Conservation (phyloP, 1,140 invertebrate species). For the Sesamia nonagrioides region DNA sequence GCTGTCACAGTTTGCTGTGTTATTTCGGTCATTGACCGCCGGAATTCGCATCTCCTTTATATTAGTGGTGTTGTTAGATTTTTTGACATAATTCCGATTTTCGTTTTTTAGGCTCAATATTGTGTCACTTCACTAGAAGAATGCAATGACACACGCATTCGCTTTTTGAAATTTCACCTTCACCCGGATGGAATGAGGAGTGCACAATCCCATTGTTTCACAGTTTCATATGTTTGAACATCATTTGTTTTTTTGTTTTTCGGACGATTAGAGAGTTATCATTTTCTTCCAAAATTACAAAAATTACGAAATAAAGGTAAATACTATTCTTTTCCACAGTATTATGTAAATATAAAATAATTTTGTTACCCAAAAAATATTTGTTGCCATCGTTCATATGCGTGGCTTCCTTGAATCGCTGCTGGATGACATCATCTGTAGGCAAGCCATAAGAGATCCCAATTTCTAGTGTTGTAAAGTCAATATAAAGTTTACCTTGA, state of each 20-base stretch:
- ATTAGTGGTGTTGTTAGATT: constrained; percentile 75
- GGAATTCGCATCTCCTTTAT: constrained; percentile 85
- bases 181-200: constrained; percentile 86
- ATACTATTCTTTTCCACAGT: constrained; percentile 67
- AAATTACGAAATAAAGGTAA: constrained; percentile 87
- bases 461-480: constrained; percentile 54
- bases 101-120: constrained; percentile 81
- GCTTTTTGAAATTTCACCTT: constrained; percentile 84
- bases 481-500: constrained; percentile 58
- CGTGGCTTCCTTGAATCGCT: constrained; percentile 77
- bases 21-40: constrained; percentile 88
- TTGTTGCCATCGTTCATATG: constrained; percentile 69
- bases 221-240: constrained; percentile 86
- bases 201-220: constrained; percentile 85
- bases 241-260: constrained; percentile 88
- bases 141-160: constrained; percentile 84
- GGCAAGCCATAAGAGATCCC: constrained; percentile 66
- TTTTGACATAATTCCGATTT: constrained; percentile 78
- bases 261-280: constrained; percentile 85
- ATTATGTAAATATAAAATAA: constrained; percentile 55
- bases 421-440: constrained; percentile 82
- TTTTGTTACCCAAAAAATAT: constrained; percentile 63
- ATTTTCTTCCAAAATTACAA: constrained; percentile 87
- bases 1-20: constrained; percentile 83
- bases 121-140: constrained; percentile 83